These are phyloP conservation scores for Lordiphosa collinella DNA, from an alignment of 1,140 invertebrate species.

Conservation along the genomic window DNA sequence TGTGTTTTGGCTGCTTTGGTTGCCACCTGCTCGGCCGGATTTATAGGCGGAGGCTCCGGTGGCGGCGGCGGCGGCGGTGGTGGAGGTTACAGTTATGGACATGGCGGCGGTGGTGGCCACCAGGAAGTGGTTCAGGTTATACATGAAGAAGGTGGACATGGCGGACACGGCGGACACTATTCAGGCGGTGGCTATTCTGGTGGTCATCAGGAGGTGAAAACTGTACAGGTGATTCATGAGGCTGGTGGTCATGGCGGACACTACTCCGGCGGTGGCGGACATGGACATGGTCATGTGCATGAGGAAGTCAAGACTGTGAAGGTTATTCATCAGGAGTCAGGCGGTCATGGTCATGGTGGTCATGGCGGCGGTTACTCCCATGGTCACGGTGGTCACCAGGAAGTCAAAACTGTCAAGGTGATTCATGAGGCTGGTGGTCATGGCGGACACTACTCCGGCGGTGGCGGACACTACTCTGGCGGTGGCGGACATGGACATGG, in stretches of 20 bases:
- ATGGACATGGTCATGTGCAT: slow-evolving; percentile 3
- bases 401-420: slow-evolving; percentile 55
- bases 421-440: slow-evolving; percentile 47
- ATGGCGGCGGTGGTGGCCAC: slow-evolving; percentile 18
- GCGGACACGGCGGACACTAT: slow-evolving; percentile 3
- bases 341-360: slow-evolving; percentile 32
- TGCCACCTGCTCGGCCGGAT: slow-evolving; percentile 65
- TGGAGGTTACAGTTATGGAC: slow-evolving; percentile 60
- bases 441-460: neutral
- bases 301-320: slow-evolving; percentile 51
- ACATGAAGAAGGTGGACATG: slow-evolving; percentile 44
- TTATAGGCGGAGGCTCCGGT: slow-evolving; percentile 48
- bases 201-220: slow-evolving; percentile 44
- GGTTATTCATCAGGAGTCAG: slow-evolving; percentile 44
- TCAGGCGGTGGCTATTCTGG: slow-evolving; percentile 17
- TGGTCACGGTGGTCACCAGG: slow-evolving; percentile 39
- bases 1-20: slow-evolving; percentile 64
- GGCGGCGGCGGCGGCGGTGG: slow-evolving; percentile 49
- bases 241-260: slow-evolving; percentile 27
- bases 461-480: slow-evolving; percentile 8
- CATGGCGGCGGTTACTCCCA: slow-evolving; percentile 1
- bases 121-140: slow-evolving; percentile 61
- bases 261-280: neutral
- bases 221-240: slow-evolving; percentile 51
- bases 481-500: slow-evolving; percentile 23